Percentiles rank a stretch among this genome's conserved stretches.
Conservation (phyloP, 2,888 invertebrate species). For the Nyleta sp. region DNA sequence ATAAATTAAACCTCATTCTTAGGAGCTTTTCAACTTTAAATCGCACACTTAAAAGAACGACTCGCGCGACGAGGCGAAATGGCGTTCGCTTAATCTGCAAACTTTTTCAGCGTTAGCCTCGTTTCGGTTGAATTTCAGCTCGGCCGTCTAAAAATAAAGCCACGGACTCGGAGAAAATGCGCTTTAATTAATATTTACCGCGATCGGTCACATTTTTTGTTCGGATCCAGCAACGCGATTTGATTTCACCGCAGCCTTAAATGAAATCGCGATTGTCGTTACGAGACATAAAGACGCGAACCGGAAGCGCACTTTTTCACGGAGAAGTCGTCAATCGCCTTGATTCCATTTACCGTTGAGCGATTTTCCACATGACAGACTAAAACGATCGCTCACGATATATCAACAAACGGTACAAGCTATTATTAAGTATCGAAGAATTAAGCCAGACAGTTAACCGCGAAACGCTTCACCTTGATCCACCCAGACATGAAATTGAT, state of each 20-base stretch:
- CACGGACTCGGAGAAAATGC: neutral
- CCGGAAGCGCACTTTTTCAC: slow-evolving; percentile 45
- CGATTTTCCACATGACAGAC: slow-evolving; percentile 71
- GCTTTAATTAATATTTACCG: neutral
- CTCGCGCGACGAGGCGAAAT: slow-evolving; percentile 10
- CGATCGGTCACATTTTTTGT: too few species aligned
- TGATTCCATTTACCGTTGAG: slow-evolving; percentile 67
- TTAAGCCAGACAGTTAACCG: slow-evolving; percentile 19
- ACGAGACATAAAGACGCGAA: slow-evolving; percentile 20
- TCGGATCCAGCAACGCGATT: neutral
- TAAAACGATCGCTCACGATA: slow-evolving; percentile 60
- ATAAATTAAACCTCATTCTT: slow-evolving; percentile 51
- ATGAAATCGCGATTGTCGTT: slow-evolving; percentile 23
- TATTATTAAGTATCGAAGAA: slow-evolving; percentile 50
- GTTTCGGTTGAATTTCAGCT: slow-evolving; percentile 31
- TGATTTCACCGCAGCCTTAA: slow-evolving; percentile 19
- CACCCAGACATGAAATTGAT: too few species aligned
- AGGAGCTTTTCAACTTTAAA: slow-evolving; percentile 43
- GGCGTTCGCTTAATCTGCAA: slow-evolving; percentile 3
- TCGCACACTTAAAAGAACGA: slow-evolving; percentile 24
- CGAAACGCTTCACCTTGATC: slow-evolving; percentile 14
- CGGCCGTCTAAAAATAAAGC: slow-evolving; percentile 3
- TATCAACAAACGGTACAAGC: slow-evolving; percentile 52
- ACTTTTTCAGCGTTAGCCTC: slow-evolving; percentile 36
- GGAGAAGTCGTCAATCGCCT: slow-evolving; percentile 44